A percentile compares a stretch with the other conserved stretches of the same genome.
These are phyloP conservation scores for Syngnathus rostellatus DNA, from an alignment of 2,797 vertebrate genomes.

Conservation along the genomic window DNA sequence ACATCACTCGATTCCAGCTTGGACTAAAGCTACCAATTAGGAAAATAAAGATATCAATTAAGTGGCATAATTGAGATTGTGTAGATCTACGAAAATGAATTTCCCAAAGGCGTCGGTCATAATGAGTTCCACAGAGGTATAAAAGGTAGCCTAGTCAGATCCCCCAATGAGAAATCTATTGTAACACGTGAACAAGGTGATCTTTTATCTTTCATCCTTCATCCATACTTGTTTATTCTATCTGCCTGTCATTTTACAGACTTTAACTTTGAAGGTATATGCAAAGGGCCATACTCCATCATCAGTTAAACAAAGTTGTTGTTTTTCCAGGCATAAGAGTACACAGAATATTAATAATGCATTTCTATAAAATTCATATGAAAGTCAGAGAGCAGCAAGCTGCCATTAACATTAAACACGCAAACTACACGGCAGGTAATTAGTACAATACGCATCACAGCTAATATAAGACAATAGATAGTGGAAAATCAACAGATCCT, in stretches of 20 bases:
- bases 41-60: slow-evolving; percentile 77
- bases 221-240: slow-evolving; percentile 22
- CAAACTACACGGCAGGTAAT: slow-evolving; percentile 29
- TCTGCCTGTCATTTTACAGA: slow-evolving; percentile 16
- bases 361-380: slow-evolving; percentile 16
- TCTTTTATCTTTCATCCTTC: slow-evolving; percentile 19
- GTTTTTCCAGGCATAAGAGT: slow-evolving; percentile 6
- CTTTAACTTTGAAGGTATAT: slow-evolving; percentile 17
- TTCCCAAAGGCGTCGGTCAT: slow-evolving; percentile 62
- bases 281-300: slow-evolving; percentile 26
- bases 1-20: slow-evolving; percentile 24
- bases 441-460: slow-evolving; percentile 18
- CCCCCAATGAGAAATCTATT: slow-evolving; percentile 16
- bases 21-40: slow-evolving; percentile 61
- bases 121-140: slow-evolving; percentile 62
- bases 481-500: slow-evolving; percentile 7
- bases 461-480: slow-evolving; percentile 23
- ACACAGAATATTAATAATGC: slow-evolving; percentile 14
- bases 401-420: slow-evolving; percentile 28
- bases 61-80: slow-evolving; percentile 68
- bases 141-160: slow-evolving; percentile 47
- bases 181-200: slow-evolving; percentile 19
- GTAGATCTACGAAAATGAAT: slow-evolving; percentile 63
- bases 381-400: slow-evolving; percentile 8
- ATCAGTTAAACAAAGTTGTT: slow-evolving; percentile 18